Evolutionary conservation across 2,113 vertebrate species (phyloP), one percentile per base, ranked within the genome.

Genomic region (Odontophorus gujanensis): DNA sequence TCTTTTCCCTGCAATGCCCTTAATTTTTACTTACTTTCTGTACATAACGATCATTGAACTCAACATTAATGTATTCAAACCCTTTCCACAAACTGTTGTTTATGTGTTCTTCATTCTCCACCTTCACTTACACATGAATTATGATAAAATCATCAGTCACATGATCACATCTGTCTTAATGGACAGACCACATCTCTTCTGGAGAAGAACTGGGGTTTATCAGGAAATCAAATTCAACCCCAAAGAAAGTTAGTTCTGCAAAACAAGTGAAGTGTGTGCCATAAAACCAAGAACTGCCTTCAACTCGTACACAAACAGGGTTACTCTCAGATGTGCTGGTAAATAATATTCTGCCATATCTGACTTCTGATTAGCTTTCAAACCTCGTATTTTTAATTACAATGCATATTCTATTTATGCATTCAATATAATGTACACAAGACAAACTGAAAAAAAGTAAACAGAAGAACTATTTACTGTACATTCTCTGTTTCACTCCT

Each of bases 51-150:
- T 43, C 81, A 40, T 24, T 47, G 50, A 87, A 74, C 32, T 47
- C 21, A 57, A 12, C 28, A 15, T 4, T 68, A 40, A 85, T 47
- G 21, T n/a, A 55, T 26, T 19, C 47, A 24, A 55, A 75, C 4
- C 2, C 67, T 57, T 30, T 19, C 40, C 75, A 73, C 42, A 67
- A 58, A 19, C 74, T 61, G 25, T 2, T 85, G 43, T 48, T 71
- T 26, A 13, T 6, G 59, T 1, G 7, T 50, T 21, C 45, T 80
- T 55, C 28, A 40, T 28, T 73, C 34, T 93, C 74, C 42, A 28
- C 47, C 59, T 74, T 67, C 74, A 43, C 0, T 0, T 55, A 53
- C n/a, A 43, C 16, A 66, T 0, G 0, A 8, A 26, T 42, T 1
- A 12, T 0, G 18, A 82, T 55, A 42, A 82, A 89, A 62, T 28